phyloP scores from a whole-genome alignment of 2,113 vertebrate genomes.

The Psittacula cyanocephala region DNA sequence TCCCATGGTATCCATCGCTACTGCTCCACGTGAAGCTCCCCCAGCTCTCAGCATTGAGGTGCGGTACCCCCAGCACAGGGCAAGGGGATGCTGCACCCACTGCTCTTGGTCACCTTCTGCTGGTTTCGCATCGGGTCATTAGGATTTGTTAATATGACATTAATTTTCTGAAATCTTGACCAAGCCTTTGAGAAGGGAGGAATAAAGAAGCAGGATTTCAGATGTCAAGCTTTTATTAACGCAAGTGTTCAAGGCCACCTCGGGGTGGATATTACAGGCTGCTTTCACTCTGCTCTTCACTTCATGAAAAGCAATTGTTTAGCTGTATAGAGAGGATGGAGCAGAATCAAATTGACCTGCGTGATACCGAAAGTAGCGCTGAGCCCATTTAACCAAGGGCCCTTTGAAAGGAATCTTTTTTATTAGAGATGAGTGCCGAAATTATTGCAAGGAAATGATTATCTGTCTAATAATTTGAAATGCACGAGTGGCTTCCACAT shows the following conservation, averaged over 20 bases:
- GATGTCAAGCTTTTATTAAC: constrained; percentile 73
- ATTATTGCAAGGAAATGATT: constrained; percentile 76
- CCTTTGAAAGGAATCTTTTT: constrained; percentile 75
- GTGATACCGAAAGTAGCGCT: constrained; percentile 58
- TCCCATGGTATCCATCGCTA: accelerated
- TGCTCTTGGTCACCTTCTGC: background rate
- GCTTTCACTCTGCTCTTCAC: constrained; percentile 66
- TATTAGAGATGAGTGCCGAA: constrained; percentile 67
- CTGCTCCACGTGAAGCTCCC: accelerated
- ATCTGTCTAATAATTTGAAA: constrained; percentile 62
- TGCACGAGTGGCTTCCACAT: background rate
- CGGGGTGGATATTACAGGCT: constrained; percentile 67
- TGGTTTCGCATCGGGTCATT: constrained; percentile 21
- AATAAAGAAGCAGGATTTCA: constrained; percentile 70
- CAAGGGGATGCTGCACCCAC: background rate
- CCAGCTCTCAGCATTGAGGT: background rate
- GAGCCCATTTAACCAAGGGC: constrained; percentile 74
- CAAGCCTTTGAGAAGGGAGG: constrained; percentile 63
- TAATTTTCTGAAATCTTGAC: constrained; percentile 65
- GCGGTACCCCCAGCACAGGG: accelerated
- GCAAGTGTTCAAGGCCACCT: constrained; percentile 71
- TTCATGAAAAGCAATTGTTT: constrained; percentile 76
- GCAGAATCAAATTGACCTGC: constrained; percentile 78
- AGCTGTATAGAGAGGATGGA: constrained; percentile 68
- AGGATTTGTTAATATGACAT: constrained; percentile 68